Evolutionary conservation across 2,797 vertebrate genomes (phyloP).

Genomic region (Sebastes reedi): DNA sequence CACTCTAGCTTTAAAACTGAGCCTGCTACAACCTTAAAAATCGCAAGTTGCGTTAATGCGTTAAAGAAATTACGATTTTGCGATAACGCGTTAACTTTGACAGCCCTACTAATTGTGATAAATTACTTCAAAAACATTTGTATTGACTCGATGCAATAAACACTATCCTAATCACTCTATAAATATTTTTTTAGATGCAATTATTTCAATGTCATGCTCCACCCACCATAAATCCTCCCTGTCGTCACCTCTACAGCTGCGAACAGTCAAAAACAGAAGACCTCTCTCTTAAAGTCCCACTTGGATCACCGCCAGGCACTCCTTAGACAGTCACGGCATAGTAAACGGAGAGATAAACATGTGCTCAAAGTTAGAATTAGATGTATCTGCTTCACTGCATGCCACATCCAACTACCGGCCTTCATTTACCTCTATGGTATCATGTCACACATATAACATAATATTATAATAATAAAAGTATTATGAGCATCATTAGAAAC

Average conservation of each 20-base stretch:
- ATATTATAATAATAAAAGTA: neutral
- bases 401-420: neutral
- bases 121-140: neutral
- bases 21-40: no score
- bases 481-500: neutral
- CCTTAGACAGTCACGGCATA: slow-evolving; percentile 24
- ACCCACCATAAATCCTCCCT: slow-evolving; percentile 10
- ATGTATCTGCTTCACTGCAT: neutral
- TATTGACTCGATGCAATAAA: neutral
- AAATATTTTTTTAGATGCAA: neutral
- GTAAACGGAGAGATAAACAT: slow-evolving; percentile 17
- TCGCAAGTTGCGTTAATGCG: no score
- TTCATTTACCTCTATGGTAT: neutral
- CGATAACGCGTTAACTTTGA: no score
- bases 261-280: slow-evolving; percentile 51
- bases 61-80: no score
- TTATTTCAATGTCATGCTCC: slow-evolving; percentile 1
- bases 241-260: slow-evolving; percentile 30
- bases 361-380: neutral
- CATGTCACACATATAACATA: neutral
- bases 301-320: slow-evolving; percentile 26
- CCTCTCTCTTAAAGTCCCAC: slow-evolving; percentile 44
- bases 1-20: no score
- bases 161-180: neutral
- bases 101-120: neutral